Conservation (phyloP, 2,113 vertebrate species). For the Irena cyanogastra region DNA sequence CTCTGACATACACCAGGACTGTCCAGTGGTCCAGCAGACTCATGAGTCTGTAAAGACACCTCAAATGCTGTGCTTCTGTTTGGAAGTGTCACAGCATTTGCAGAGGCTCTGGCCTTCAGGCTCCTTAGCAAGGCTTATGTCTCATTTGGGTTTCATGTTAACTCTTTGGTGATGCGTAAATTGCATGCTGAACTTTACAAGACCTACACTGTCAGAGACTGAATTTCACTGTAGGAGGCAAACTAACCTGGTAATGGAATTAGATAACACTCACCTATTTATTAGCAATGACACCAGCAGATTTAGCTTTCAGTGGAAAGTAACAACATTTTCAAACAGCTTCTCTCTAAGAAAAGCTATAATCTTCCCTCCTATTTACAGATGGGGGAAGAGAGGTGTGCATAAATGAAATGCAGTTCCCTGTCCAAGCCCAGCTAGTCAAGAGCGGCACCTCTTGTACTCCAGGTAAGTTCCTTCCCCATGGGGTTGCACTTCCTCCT, state of each 20-base stretch:
- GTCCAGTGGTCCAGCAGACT: background rate
- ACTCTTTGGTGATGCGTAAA: background rate
- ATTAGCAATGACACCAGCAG: background rate
- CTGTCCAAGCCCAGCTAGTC: background rate
- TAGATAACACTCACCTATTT: background rate
- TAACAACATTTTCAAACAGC: background rate
- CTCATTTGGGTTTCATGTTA: background rate
- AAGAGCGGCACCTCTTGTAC: background rate
- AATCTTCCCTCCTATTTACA: background rate
- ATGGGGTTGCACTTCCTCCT: background rate
- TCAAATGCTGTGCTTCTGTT: background rate
- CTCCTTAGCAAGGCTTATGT: background rate
- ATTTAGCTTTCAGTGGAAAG: background rate
- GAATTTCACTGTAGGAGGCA: background rate
- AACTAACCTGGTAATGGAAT: background rate
- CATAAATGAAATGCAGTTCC: background rate
- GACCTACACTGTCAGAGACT: background rate
- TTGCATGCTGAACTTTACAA: background rate
- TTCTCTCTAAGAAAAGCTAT: background rate
- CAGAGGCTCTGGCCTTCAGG: background rate
- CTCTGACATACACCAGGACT: background rate
- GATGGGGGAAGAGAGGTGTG: background rate
- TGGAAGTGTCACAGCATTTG: background rate
- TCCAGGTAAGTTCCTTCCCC: background rate
- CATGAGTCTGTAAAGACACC: background rate